These are phyloP conservation scores for Brassicogethes aeneus DNA, from an alignment of 2,888 invertebrate species.

Conservation along the genomic window DNA sequence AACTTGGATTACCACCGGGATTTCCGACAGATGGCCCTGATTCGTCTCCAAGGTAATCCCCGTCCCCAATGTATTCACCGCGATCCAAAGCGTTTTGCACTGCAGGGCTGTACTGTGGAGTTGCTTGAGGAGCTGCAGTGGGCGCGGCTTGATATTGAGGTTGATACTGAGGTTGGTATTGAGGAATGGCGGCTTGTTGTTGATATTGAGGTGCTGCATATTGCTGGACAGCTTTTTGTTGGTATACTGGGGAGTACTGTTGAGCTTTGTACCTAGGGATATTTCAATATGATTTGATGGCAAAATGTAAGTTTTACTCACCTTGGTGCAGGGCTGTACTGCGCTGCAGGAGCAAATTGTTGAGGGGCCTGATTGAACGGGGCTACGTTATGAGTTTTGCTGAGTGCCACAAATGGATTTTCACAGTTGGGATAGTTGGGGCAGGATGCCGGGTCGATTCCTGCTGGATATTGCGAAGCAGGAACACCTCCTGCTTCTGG, in stretches of 20 bases:
- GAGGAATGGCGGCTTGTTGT: no score
- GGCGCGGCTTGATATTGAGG: slow-evolving; percentile 11
- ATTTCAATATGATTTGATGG: no score
- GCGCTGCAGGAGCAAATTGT: slow-evolving; percentile 1
- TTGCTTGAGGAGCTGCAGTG: no score
- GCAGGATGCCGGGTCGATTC: slow-evolving; percentile 39
- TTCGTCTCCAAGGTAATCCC: no score
- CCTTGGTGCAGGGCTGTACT: neutral
- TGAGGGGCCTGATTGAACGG: neutral
- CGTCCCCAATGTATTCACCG: neutral
- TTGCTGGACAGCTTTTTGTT: no score
- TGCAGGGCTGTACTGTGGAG: slow-evolving; percentile 8
- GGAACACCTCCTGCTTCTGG: slow-evolving; percentile 38
- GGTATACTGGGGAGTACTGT: no score
- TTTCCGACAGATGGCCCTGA: slow-evolving; percentile 33
- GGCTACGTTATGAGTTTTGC: neutral
- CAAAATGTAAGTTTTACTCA: no score
- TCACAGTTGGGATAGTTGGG: slow-evolving; percentile 39
- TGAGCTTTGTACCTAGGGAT: no score
- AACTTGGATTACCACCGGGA: no score
- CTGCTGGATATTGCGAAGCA: slow-evolving; percentile 36
- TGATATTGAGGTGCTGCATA: no score
- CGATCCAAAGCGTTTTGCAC: no score
- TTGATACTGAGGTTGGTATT: slow-evolving; percentile 2
- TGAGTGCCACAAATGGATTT: slow-evolving; percentile 34